Evolutionary conservation across 30 jellyfish, hydroid and myxozoan species (phyloP), one percentile per base, ranked within the genome.

Genomic region (Rhopilema esculentum): DNA sequence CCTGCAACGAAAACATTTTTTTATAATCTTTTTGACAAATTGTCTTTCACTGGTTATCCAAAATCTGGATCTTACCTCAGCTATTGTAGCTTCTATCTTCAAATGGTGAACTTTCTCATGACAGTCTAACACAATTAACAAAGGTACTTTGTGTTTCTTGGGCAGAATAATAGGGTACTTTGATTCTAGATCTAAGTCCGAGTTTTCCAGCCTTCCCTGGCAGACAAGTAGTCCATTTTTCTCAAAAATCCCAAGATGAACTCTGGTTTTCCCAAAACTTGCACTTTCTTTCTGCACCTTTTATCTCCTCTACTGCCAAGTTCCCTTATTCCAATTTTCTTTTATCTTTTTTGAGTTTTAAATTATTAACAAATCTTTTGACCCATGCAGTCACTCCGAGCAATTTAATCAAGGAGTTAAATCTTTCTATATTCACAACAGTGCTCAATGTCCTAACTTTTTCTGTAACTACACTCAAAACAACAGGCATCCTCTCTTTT

Each of bases 1-100:
- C 80, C 66, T n/a, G 72, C 89, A 78, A 23, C 40, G 63, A 30
- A 78, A 78, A 78, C 89, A 57, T 27, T 53, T 7, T 50, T 53
- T 63, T 63, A 78, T 1, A 21, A 78, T 26, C 49, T 63, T 78
- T 57, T 78, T 78, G 25, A 78, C 89, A 78, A 26, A 49, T 57
- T 78, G 83, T 57, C 89, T 78, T 27, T 87, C 89, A 7, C 83
- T 78, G 32, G 84, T 40, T 40, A 40, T 40, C 12, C 57, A 40
- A 40, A 40, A 40, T 71, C 82, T 71, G 82, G 82, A 71, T 30
- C 51, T 71, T 72, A 71, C 8, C 82, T 71, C 82, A 71, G 63
- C 65, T 71, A 71, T 6, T 27, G 82, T 71, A 19, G 82, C 52
- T 24, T 15, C 26, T 8, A 71, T 8, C 50, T 30, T 30, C 33